phyloP scores from a whole-genome alignment of 1,140 invertebrate species.

The Philopotamus ludificatus region DNA sequence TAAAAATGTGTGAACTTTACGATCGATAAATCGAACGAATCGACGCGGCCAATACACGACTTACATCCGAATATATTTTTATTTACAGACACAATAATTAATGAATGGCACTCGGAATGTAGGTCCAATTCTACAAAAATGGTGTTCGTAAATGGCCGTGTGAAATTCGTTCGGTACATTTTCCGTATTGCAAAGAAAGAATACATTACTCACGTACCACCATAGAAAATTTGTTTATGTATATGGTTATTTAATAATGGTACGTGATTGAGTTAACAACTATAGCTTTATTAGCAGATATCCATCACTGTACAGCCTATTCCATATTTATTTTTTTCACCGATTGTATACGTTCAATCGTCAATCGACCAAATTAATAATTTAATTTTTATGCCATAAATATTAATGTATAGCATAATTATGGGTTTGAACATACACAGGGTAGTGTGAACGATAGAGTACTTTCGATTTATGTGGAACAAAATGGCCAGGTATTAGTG shows the following conservation, averaged over 20 bases:
- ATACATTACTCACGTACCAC: slow-evolving; percentile 1
- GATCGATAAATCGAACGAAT: too few species aligned
- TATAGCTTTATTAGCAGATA: neutral
- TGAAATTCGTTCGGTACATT: slow-evolving; percentile 6
- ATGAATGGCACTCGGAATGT: too few species aligned
- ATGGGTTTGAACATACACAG: slow-evolving; percentile 11
- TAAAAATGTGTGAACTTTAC: too few species aligned
- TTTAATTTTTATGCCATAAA: too few species aligned
- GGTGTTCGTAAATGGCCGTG: slow-evolving; percentile 2
- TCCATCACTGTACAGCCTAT: too few species aligned
- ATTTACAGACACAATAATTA: too few species aligned
- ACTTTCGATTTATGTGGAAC: slow-evolving; percentile 18
- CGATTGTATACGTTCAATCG: too few species aligned
- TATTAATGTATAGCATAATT: slow-evolving; percentile 20
- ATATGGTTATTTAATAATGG: slow-evolving; percentile 41
- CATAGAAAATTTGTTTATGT: slow-evolving; percentile 36
- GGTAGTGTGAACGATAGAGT: neutral
- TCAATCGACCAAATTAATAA: too few species aligned
- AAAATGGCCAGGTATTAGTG: slow-evolving; percentile 27
- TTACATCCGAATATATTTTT: too few species aligned
- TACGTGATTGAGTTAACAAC: slow-evolving; percentile 37
- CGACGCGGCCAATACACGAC: too few species aligned
- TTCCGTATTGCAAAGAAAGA: neutral
- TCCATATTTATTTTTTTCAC: too few species aligned
- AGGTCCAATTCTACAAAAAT: slow-evolving; percentile 7